phyloP scores from a whole-genome alignment of 92 coral and sea anemone species.

The Parazoanthus darwini region DNA sequence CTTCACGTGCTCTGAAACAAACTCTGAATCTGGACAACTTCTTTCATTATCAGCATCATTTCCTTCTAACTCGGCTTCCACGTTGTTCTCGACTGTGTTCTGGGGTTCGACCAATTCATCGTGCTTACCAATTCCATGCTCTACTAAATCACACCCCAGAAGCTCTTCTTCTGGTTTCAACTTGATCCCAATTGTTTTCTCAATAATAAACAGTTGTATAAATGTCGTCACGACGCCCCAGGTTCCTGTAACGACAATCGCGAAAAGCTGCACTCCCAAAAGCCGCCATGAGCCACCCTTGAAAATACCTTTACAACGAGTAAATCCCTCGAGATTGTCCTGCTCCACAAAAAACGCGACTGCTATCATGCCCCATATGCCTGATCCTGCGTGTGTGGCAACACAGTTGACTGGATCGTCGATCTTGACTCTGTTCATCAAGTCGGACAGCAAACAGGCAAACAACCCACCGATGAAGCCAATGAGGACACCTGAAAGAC shows the following conservation, averaged over 20 bases:
- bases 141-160: conserved; percentile 72
- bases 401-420: conserved; percentile 88
- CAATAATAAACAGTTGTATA: conserved; percentile 54
- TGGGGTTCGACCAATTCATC: background rate
- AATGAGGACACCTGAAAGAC: conserved; percentile 55
- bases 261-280: conserved; percentile 71
- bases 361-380: conserved; percentile 82
- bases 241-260: conserved; percentile 54
- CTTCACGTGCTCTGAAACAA: background rate
- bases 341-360: conserved; percentile 77
- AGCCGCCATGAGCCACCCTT: conserved; percentile 74
- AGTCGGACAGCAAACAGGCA: conserved; percentile 68
- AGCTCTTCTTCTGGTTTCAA: conserved; percentile 72
- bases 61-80: background rate
- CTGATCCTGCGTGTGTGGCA: conserved; percentile 75
- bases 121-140: conserved; percentile 65
- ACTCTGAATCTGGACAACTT: background rate
- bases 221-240: conserved; percentile 73
- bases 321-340: conserved; percentile 65
- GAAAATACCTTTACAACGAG: conserved; percentile 60
- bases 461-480: conserved; percentile 81
- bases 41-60: background rate
- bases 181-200: conserved; percentile 68
- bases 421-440: conserved; percentile 69
- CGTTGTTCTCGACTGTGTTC: background rate